Percentiles rank a stretch among this genome's conserved stretches.
phyloP scores from a whole-genome alignment of 2,888 invertebrate genomes.

The Hypomecis punctinalis region DNA sequence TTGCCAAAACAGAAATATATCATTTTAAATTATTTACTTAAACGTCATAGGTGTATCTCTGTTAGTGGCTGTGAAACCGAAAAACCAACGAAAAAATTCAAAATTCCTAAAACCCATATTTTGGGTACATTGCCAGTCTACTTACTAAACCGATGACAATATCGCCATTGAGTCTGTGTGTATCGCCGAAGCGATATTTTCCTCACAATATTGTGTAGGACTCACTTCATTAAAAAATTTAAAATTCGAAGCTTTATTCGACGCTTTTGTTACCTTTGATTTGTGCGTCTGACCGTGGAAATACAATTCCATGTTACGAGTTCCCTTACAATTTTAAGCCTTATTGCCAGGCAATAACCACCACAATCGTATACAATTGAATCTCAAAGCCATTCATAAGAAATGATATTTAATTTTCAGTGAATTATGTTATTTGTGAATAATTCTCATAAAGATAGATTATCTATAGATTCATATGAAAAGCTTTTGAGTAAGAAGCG shows the following conservation, averaged over 20 bases:
- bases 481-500: constrained; percentile 49
- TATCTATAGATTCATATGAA: constrained; percentile 46
- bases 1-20: too few relatives aligned
- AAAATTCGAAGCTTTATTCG: constrained; percentile 77
- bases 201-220: constrained; percentile 73
- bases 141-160: neutral
- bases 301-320: constrained; percentile 63
- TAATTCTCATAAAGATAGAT: constrained; percentile 60
- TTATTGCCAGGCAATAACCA: constrained; percentile 49
- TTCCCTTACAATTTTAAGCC: constrained; percentile 51
- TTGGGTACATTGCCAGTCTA: neutral
- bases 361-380: constrained; percentile 38
- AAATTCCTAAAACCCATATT: neutral
- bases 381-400: constrained; percentile 48
- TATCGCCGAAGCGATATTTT: constrained; percentile 66
- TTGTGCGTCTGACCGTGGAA: constrained; percentile 74
- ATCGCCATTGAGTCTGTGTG: constrained; percentile 50
- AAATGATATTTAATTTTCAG: constrained; percentile 69
- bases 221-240: constrained; percentile 80
- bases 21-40: too few relatives aligned
- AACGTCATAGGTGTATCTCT: too few relatives aligned
- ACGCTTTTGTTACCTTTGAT: constrained; percentile 74
- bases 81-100: neutral
- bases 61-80: too few relatives aligned
- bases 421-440: constrained; percentile 62